phyloP scores from a whole-genome alignment of 2,113 vertebrate species.

The Balaeniceps rex region DNA sequence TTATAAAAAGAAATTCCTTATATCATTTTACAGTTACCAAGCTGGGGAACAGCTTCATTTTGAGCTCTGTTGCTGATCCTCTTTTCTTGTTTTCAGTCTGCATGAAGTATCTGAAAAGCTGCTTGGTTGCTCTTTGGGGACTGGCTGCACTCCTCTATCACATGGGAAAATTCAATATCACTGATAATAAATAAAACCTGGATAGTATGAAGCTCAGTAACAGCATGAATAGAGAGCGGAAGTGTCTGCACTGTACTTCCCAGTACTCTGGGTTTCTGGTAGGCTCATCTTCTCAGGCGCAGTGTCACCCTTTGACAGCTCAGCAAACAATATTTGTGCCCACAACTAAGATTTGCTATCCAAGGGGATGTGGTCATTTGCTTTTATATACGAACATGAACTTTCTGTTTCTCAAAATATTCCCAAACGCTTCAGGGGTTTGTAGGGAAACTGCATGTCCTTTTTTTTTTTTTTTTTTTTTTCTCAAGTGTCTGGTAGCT shows the following conservation, averaged over 20 bases:
- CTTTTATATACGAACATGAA: background rate
- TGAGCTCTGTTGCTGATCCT: background rate
- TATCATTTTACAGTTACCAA: background rate
- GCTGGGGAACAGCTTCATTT: background rate
- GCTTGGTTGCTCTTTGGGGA: background rate
- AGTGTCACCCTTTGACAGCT: background rate
- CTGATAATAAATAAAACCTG: background rate
- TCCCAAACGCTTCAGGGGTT: background rate
- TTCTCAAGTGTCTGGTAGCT: background rate
- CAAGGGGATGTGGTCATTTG: background rate
- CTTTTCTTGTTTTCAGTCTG: background rate
- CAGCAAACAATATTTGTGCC: background rate
- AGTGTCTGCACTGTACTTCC: background rate
- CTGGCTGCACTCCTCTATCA: background rate
- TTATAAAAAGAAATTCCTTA: background rate
- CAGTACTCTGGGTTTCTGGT: background rate
- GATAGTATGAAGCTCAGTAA: background rate
- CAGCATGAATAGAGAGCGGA: background rate
- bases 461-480: background rate
- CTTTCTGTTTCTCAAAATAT: background rate
- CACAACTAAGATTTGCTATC: background rate
- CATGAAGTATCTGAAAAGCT: background rate
- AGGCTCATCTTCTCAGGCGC: background rate
- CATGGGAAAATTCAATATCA: background rate
- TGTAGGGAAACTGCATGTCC: background rate